Conservation (phyloP, 2,113 vertebrate genomes). For the Pyxicephalus adspersus region DNA sequence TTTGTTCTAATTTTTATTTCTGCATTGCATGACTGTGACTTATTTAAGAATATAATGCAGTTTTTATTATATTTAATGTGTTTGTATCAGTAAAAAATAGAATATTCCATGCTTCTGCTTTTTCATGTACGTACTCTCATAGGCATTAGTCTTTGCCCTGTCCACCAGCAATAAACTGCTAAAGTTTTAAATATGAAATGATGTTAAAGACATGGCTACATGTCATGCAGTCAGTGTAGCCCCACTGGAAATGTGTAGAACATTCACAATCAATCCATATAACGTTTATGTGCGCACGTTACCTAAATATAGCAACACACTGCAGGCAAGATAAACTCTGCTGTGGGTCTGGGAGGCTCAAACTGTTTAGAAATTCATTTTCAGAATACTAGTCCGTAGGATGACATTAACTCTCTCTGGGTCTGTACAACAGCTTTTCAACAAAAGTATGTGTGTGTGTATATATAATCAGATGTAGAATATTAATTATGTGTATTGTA, state of each 20-base stretch:
- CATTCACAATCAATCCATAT: slow-evolving; percentile 57
- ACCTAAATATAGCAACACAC: slow-evolving; percentile 61
- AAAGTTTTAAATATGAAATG: slow-evolving; percentile 7
- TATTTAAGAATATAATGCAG: too few relatives aligned
- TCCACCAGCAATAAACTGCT: neutral
- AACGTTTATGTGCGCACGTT: slow-evolving; percentile 60
- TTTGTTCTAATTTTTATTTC: too few relatives aligned
- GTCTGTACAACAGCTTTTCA: neutral
- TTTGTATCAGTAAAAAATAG: too few relatives aligned
- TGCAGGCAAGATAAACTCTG: slow-evolving; percentile 58
- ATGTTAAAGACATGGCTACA: slow-evolving; percentile 12
- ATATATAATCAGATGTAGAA: too few relatives aligned
- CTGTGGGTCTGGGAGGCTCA: slow-evolving; percentile 46
- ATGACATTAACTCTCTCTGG: slow-evolving; percentile 28
- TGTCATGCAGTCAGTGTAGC: slow-evolving; percentile 51
- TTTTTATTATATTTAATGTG: too few relatives aligned
- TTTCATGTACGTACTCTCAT: too few relatives aligned
- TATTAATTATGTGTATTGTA: too few relatives aligned
- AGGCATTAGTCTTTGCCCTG: neutral
- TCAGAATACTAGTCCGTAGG: neutral
- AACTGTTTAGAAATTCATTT: slow-evolving; percentile 49
- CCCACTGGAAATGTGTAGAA: slow-evolving; percentile 59
- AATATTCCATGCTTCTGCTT: too few relatives aligned
- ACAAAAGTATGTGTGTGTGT: too few relatives aligned
- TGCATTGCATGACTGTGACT: too few relatives aligned